These are phyloP conservation scores for Drosophila percnosoma DNA, from an alignment of 2,888 invertebrate genomes.

Conservation along the genomic window DNA sequence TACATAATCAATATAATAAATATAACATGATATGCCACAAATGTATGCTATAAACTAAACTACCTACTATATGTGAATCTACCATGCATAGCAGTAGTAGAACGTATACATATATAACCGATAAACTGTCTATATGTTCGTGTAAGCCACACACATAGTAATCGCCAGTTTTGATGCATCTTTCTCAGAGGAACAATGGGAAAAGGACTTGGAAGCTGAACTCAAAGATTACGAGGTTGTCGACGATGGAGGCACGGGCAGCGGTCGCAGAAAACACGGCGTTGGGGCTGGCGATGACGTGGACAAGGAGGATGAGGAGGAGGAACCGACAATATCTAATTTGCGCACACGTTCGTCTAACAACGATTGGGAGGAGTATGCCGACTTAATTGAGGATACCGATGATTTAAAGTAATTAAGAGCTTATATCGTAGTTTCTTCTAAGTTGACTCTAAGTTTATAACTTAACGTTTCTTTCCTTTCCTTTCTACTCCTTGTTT, in stretches of 20 bases:
- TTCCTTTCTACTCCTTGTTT: slow-evolving; percentile 72
- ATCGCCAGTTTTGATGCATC: slow-evolving; percentile 41
- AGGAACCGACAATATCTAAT: slow-evolving; percentile 83
- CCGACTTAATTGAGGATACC: slow-evolving; percentile 85
- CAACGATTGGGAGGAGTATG: slow-evolving; percentile 85
- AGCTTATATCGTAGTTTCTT: slow-evolving; percentile 85
- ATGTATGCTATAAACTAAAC: slow-evolving; percentile 45
- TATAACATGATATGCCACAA: slow-evolving; percentile 41
- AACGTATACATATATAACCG: slow-evolving; percentile 15
- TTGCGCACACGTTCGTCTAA: slow-evolving; percentile 84
- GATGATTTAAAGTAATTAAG: slow-evolving; percentile 86
- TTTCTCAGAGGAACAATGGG: slow-evolving; percentile 94
- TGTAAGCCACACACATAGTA: slow-evolving; percentile 72
- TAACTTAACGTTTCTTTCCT: slow-evolving; percentile 77
- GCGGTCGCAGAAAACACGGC: slow-evolving; percentile 33
- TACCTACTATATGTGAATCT: slow-evolving; percentile 31
- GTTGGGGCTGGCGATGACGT: slow-evolving; percentile 44
- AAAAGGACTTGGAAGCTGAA: slow-evolving; percentile 97
- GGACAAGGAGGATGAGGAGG: slow-evolving; percentile 70
- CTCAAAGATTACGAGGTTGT: slow-evolving; percentile 98
- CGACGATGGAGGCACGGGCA: slow-evolving; percentile 85
- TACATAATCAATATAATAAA: slow-evolving; percentile 10
- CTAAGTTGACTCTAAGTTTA: slow-evolving; percentile 84
- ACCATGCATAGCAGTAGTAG: slow-evolving; percentile 21
- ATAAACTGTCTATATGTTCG: slow-evolving; percentile 6